phyloP scores from a whole-genome alignment of 2,888 invertebrate genomes.

The Macropis europaea region DNA sequence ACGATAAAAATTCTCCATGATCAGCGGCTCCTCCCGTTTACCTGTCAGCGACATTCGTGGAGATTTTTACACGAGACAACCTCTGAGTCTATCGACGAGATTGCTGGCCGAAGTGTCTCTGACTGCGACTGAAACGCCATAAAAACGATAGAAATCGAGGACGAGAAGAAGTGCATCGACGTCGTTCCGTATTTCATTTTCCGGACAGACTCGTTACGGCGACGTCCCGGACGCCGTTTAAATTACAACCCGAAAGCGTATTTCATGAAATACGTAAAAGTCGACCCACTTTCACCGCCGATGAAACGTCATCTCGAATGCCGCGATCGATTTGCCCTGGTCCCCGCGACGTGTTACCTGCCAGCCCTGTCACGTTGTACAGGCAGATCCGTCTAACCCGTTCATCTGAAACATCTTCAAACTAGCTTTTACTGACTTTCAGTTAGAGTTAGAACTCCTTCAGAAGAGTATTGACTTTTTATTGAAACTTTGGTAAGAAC shows the following conservation, averaged over 20 bases:
- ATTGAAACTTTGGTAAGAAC: no score
- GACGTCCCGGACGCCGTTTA: constrained; percentile 1
- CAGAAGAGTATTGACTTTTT: no score
- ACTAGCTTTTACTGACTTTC: no score
- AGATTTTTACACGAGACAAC: no score
- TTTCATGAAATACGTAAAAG: not conserved
- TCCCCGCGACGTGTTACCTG: constrained; percentile 20
- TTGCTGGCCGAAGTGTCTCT: not conserved
- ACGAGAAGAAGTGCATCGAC: not conserved
- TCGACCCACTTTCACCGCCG: constrained; percentile 34
- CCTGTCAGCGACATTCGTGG: not conserved
- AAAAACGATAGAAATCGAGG: constrained; percentile 6
- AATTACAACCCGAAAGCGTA: constrained; percentile 19
- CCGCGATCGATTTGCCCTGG: constrained; percentile 35
- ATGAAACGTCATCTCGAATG: constrained; percentile 35
- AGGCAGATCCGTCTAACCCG: no score
- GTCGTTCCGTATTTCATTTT: constrained; percentile 20
- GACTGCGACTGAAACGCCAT: constrained; percentile 8
- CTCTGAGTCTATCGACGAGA: not conserved
- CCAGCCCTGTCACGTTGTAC: constrained; percentile 16
- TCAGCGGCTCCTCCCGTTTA: not conserved
- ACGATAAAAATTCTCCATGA: not conserved
- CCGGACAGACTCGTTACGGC: constrained; percentile 26
- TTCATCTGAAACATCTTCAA: no score
- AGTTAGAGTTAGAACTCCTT: no score